Conservation (phyloP, 2,888 invertebrate species). For the Limnephilus marmoratus region DNA sequence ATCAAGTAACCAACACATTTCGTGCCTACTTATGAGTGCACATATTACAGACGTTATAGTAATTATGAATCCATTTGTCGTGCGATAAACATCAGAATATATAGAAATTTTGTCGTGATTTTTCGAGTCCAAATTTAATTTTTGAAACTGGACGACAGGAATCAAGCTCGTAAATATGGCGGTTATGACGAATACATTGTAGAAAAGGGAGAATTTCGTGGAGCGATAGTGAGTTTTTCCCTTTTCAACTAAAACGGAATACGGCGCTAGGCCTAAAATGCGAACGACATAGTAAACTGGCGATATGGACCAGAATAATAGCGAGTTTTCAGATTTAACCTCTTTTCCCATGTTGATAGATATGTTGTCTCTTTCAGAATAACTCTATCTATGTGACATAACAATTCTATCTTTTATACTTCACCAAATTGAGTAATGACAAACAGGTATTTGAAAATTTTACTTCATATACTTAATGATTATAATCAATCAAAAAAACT, state of each 20-base stretch:
- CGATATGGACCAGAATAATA: neutral
- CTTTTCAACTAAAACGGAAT: neutral
- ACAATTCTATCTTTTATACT: neutral
- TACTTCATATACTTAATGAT: neutral
- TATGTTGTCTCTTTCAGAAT: neutral
- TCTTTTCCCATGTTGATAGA: neutral
- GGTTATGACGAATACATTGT: neutral
- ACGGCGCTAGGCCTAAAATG: slow-evolving; percentile 58
- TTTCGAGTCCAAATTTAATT: neutral
- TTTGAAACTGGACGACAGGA: slow-evolving; percentile 47
- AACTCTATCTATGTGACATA: neutral
- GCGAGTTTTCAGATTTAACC: neutral
- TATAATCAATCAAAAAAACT: neutral
- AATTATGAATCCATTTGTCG: slow-evolving; percentile 22
- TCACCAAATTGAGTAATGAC: neutral
- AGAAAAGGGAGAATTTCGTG: slow-evolving; percentile 16
- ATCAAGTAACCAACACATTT: slow-evolving; percentile 43
- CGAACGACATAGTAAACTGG: slow-evolving; percentile 39
- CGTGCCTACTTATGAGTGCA: slow-evolving; percentile 31
- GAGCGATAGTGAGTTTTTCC: slow-evolving; percentile 26
- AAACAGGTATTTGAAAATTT: neutral
- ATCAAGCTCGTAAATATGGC: neutral
- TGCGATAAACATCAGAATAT: slow-evolving; percentile 58
- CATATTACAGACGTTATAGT: neutral
- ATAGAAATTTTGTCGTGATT: slow-evolving; percentile 44